These are phyloP conservation scores for Ficedula albicollis DNA, from an alignment of 2,797 vertebrate genomes.

Conservation along the genomic window DNA sequence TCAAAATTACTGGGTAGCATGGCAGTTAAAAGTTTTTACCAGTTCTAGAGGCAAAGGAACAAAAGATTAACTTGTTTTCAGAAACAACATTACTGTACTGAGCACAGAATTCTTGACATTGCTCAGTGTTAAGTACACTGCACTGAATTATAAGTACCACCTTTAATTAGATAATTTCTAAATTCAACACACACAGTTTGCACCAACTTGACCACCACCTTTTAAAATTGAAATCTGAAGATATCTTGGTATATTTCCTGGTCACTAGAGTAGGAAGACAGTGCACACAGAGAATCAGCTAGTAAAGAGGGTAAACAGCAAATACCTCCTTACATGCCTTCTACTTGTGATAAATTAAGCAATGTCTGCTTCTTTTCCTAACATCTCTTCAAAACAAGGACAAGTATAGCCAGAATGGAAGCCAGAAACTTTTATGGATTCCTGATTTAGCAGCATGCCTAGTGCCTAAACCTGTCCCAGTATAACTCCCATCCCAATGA, in stretches of 20 bases:
- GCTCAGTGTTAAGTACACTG: neutral
- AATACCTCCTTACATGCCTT: neutral
- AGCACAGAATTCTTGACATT: neutral
- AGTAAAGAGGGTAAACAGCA: neutral
- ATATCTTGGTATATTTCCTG: neutral
- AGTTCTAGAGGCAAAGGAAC: neutral
- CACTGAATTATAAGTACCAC: neutral
- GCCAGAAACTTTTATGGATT: neutral
- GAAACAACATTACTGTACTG: neutral
- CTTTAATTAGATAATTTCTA: neutral
- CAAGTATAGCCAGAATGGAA: neutral
- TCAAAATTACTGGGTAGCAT: neutral
- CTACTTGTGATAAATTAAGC: neutral
- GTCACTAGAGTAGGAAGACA: neutral
- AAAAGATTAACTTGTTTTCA: neutral
- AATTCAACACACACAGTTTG: neutral
- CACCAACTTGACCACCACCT: neutral
- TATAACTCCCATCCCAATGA: neutral
- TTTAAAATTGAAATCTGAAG: neutral
- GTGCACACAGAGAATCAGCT: neutral
- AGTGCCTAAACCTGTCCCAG: neutral
- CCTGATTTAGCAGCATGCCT: neutral
- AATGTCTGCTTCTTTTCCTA: neutral
- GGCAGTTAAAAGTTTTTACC: neutral
- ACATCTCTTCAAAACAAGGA: neutral